Conservation (phyloP, 30 jellyfish, hydroid and myxozoan genomes). For the Phacellophora camtschatica region DNA sequence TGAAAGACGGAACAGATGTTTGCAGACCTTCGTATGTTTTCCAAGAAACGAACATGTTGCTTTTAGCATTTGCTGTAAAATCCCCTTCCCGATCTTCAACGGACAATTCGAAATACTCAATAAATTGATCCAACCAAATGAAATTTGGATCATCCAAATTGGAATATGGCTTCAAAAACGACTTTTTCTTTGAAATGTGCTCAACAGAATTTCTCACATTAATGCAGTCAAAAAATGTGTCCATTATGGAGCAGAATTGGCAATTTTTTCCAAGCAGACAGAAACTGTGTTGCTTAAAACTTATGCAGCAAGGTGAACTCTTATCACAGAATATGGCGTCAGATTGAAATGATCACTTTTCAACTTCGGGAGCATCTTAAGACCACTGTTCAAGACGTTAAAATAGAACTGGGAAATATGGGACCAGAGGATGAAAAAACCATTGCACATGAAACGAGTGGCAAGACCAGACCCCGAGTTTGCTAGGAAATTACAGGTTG, state of each 20-base stretch:
- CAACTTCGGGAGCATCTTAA: too few relatives aligned
- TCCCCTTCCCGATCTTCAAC: constrained; percentile 29
- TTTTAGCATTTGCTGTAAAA: not conserved
- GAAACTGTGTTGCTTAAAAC: too few relatives aligned
- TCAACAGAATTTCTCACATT: constrained; percentile 54
- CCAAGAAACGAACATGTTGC: constrained; percentile 54
- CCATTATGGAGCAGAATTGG: constrained; percentile 49
- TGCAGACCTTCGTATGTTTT: constrained; percentile 63
- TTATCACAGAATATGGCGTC: too few relatives aligned
- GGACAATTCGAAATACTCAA: constrained; percentile 38
- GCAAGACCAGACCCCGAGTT: too few relatives aligned
- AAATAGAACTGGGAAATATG: too few relatives aligned
- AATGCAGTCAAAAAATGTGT: constrained; percentile 57
- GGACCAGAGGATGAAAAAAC: too few relatives aligned
- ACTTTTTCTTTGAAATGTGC: constrained; percentile 17
- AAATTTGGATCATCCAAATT: constrained; percentile 33
- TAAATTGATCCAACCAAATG: constrained; percentile 42
- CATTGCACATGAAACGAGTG: too few relatives aligned
- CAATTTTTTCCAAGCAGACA: too few relatives aligned
- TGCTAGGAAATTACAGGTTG: too few relatives aligned
- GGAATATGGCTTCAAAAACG: constrained; percentile 50
- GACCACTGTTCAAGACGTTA: too few relatives aligned
- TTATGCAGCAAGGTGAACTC: too few relatives aligned
- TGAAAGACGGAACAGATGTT: constrained; percentile 22
- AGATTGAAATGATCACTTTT: too few relatives aligned